Base-by-base conservation (phyloP, 2,797 vertebrate species). In the Lophius americanus region DNA sequence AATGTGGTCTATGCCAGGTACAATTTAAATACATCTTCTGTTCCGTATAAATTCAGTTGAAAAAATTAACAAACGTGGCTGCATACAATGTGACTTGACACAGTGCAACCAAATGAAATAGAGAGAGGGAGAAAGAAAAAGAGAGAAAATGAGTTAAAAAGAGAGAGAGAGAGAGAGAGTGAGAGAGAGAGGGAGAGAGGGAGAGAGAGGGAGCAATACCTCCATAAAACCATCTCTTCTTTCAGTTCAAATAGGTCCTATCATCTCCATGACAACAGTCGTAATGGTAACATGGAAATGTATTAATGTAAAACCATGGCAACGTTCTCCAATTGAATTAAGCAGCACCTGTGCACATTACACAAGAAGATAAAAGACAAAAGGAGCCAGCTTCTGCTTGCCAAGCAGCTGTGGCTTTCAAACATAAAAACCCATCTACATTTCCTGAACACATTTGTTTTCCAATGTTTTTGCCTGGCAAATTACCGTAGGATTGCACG, bases 191-290 rank as follows among this genome's bases (percentile, higher is more conserved):
- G 63, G 63, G 55, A 72, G 58, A 60, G 60, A 68, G 57, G 65
- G 74, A 68, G 69, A 71, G 76, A 77, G 76, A 77, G 79, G 84
- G 82, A 79, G 83, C 80, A 74, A 79, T 86, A 87, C 86, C 88
- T 87, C 89, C 85, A 91, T 92, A 90, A 94, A 95, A 93, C 95
- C 96, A 95, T 94, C 94, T 93, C 93, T 93, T 86, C 94, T 96
- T 96, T 95, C 95, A 95, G 95, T 96, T 95, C 95, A 95, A 97
- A 96, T 96, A 85, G 91, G 92, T 93, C 93, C 92, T 89, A 95
- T 95, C 93, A 94, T 98, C 95, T 95, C 97, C 96, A 98, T 97
- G 96, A 95, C 95, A 97, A 99, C 96, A 96, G 95, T 96, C 95
- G 96, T 96, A 96, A 94, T 96, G 96, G 97, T 95, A 96, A 98